Evolutionary conservation across 2,113 vertebrate species (phyloP), one percentile per base, ranked within the genome.

Genomic region (Alaudala cheleensis): DNA sequence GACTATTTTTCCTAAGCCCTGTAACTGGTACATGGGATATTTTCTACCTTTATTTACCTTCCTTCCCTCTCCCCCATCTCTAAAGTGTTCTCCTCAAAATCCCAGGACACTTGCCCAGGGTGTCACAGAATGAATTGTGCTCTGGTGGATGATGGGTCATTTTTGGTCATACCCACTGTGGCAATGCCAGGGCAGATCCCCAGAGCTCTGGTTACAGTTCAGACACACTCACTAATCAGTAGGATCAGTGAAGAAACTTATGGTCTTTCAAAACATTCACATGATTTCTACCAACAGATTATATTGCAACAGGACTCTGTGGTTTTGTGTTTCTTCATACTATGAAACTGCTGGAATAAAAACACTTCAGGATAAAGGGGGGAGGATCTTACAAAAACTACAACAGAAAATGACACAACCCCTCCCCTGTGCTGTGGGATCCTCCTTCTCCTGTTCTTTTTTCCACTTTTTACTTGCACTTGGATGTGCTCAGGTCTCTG

Each of bases 231-330:
- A 45, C 53, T 78, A 65, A 94, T 95, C 86, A 39, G 44, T 5
- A 72, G 57, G 49, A 94, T 88, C 95, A 81, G 57, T 96, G 95
- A 94, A 79, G 95, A 96, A 96, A 96, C 80, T 53, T 60, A 49
- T 0, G 24, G 53, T 74, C 92, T 96, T 94, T 96, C 95, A 83
- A 93, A 96, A 92, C 65, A 84, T 31, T 69, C 88, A 86, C 72
- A 6, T 92, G 88, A 50, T 92, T 96, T 88, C 90, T 65, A 78
- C 34, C 69, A 95, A 21, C 72, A 81, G 85, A 83, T 86, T 33
- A 22, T 29, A 64, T 92, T 96, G 93, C 95, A 93, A 96, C 80
- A 94, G 72, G 31, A 39, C 28, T 67, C 31, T 18, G 53, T 86
- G 88, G 8, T 65, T 89, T 79, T 71, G 15, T 65, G 58, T 92